Conservation (phyloP, 2,888 invertebrate species). For the Cyaniris semiargus region DNA sequence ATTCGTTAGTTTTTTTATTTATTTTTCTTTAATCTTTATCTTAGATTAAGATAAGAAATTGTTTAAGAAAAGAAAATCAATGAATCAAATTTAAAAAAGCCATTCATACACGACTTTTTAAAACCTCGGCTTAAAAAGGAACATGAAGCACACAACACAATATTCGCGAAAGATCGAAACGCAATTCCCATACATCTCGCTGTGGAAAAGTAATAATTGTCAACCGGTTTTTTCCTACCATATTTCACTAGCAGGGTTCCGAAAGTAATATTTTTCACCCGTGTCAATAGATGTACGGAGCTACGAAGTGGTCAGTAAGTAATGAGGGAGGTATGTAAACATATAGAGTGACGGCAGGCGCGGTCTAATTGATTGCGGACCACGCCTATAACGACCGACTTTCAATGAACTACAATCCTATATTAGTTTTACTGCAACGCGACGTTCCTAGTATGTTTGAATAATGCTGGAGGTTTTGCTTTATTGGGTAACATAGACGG, state of each 20-base stretch:
- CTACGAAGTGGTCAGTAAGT: slow-evolving; percentile 65
- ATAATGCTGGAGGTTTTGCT: no score
- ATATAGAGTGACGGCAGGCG: slow-evolving; percentile 66
- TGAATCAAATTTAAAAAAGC: neutral
- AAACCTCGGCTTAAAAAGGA: neutral
- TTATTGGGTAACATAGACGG: no score
- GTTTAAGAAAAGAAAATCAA: neutral
- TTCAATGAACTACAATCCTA: slow-evolving; percentile 34
- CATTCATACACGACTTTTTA: neutral
- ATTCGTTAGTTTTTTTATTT: neutral
- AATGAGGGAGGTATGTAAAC: slow-evolving; percentile 68
- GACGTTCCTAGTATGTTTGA: neutral
- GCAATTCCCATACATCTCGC: slow-evolving; percentile 10
- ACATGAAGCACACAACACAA: neutral
- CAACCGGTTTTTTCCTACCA: slow-evolving; percentile 28
- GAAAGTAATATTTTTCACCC: slow-evolving; percentile 40
- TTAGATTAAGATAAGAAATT: neutral
- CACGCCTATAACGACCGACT: slow-evolving; percentile 51
- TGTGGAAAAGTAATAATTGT: slow-evolving; percentile 15
- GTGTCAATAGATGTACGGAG: slow-evolving; percentile 48
- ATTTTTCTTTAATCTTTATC: neutral
- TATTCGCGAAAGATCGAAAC: neutral
- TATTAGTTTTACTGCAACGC: slow-evolving; percentile 28
- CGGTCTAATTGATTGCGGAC: slow-evolving; percentile 71
- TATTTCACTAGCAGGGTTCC: slow-evolving; percentile 31